Percentiles rank a stretch among this genome's conserved stretches.
phyloP scores from a whole-genome alignment of 2,888 invertebrate genomes.

The Erebia epiphron region DNA sequence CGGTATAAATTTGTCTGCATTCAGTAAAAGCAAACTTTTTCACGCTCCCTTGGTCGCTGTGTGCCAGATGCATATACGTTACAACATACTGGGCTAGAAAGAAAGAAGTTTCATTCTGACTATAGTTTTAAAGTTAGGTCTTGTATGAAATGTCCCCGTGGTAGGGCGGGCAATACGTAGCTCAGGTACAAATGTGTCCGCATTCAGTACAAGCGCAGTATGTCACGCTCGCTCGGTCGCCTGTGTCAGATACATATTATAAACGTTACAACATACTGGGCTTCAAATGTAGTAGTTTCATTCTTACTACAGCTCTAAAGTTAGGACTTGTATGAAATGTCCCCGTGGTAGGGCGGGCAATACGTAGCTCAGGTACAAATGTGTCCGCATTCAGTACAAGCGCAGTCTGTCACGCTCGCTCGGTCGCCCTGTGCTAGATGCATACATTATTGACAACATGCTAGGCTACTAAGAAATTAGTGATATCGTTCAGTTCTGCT shows the following conservation, averaged over 20 bases:
- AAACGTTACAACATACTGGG: conserved; percentile 29
- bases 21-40: too few relatives aligned
- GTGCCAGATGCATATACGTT: too few relatives aligned
- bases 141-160: conserved; percentile 16
- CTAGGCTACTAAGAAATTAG: conserved; percentile 27
- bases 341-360: conserved; percentile 34
- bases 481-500: not conserved
- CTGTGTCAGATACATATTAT: conserved; percentile 65
- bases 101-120: not conserved
- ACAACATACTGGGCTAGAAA: conserved; percentile 27
- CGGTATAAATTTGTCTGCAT: conserved; percentile 37
- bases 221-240: conserved; percentile 49
- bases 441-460: conserved; percentile 56
- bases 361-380: conserved; percentile 38
- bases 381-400: conserved; percentile 46
- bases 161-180: conserved; percentile 35
- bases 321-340: conserved; percentile 15
- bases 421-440: conserved; percentile 60
- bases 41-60: too few relatives aligned
- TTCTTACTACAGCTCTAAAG: not conserved
- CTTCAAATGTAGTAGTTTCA: conserved; percentile 2
- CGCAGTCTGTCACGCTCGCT: conserved; percentile 46
- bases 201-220: conserved; percentile 46
- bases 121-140: not conserved
- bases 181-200: conserved; percentile 42